These are phyloP conservation scores for Eubucco bourcierii DNA, from an alignment of 2,113 vertebrate species.

Conservation along the genomic window DNA sequence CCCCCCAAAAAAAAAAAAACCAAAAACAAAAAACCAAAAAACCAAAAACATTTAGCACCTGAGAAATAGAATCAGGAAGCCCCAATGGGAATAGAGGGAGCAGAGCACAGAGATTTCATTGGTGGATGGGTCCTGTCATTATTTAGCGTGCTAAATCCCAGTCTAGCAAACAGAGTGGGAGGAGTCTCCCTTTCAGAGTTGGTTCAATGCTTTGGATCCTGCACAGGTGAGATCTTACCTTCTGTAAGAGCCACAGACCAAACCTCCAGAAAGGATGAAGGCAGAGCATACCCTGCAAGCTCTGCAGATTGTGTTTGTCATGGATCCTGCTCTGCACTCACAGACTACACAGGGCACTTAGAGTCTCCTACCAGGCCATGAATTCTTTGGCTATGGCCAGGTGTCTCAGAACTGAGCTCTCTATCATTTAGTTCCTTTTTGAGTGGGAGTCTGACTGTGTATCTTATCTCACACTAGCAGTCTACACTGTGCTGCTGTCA, in stretches of 20 bases:
- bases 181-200: background rate
- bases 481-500: background rate
- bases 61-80: background rate
- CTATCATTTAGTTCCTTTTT: background rate
- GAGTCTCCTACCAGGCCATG: background rate
- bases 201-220: background rate
- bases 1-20: too few relatives aligned
- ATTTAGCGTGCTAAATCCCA: background rate
- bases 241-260: background rate
- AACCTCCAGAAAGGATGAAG: background rate
- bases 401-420: background rate
- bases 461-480: background rate
- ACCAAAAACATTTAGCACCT: background rate
- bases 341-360: background rate
- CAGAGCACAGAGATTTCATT: background rate
- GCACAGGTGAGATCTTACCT: background rate
- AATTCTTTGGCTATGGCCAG: background rate
- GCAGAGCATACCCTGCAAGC: background rate
- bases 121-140: background rate
- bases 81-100: background rate
- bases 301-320: background rate
- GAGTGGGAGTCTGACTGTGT: fast-evolving
- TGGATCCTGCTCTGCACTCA: background rate
- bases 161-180: background rate
- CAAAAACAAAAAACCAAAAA: too few relatives aligned